Base-by-base conservation (phyloP, 2,888 invertebrate genomes). In the Tetropium fuscum region DNA sequence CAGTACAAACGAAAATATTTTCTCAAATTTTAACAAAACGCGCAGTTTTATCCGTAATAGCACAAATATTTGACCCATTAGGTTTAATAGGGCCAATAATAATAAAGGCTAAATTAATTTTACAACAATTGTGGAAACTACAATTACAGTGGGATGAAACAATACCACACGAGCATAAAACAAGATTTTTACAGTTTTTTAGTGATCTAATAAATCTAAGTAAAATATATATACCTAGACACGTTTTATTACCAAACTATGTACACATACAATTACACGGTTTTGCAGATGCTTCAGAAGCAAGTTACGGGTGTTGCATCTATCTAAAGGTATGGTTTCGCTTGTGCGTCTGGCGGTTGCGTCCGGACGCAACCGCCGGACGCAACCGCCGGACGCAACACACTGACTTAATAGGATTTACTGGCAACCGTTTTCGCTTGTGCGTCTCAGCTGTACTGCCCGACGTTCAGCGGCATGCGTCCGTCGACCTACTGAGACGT, bases 51-150 rank as follows among this genome's bases (percentile, higher is more conserved):
- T 32, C 53, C 2, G 45, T 44, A 57, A 22, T 22, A 22, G 6
- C 4, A 5, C 22, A 22, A 6, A 53, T 58, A 18, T 61, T 53
- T 38, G 63, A 63, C 38, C 63, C 58, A 11, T 30, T 63, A 6
- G 60, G 60, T 1, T 15, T 56, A 13, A 19, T 58, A 4, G 44
- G 54, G 13, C 58, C 55, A 25, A n/a, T 47, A 11, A 41, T 59
- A 7, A 54, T 47, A 0, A 54, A 25, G 10, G 41, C 32, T 19
- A 59, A 62, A 49, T 63, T 22, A 22, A 5, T 22, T 5, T 22
- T 22, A 6, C 22, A 22, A 22, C 22, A 22, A 22, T 6, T 22
- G 38, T 63, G 59, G 60, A n/a, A 60, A 22, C 30, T 43, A 15
- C 45, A 53, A 45, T 48, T 54, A 49, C 25, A 19, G n/a, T 59